Conservation (phyloP, 2,113 vertebrate genomes). For the Carlito syrichta region DNA sequence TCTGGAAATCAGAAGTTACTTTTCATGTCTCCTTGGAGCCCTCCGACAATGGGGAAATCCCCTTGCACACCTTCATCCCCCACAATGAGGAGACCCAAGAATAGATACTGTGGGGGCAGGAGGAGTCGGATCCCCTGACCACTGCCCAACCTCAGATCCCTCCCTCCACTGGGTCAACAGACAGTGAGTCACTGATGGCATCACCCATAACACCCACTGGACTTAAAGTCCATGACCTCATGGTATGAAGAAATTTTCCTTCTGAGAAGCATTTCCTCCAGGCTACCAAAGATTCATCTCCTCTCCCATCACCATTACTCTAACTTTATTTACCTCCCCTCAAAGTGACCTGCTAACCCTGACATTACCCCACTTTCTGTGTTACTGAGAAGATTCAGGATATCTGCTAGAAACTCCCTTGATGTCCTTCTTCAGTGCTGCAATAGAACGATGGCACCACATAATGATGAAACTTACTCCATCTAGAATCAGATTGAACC, state of each 20-base stretch:
- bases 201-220: not conserved
- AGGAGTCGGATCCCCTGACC: not conserved
- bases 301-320: not conserved
- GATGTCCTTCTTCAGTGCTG: not conserved
- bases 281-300: not conserved
- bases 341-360: not conserved
- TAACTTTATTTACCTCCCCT: not conserved
- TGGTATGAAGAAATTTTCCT: constrained; percentile 45
- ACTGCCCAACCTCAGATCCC: not conserved
- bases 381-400: not conserved
- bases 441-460: not conserved
- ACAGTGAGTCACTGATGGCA: constrained; percentile 52
- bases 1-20: not conserved
- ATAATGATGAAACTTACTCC: not conserved
- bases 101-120: not conserved
- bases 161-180: not conserved
- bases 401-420: not conserved
- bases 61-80: not conserved
- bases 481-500: not conserved
- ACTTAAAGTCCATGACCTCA: constrained; percentile 23
- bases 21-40: not conserved
- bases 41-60: not conserved
- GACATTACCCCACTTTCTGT: not conserved
- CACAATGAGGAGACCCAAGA: not conserved
- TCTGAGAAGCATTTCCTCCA: constrained; percentile 37